Conservation (phyloP, 2,888 invertebrate genomes). For the Copidosoma aretas region DNA sequence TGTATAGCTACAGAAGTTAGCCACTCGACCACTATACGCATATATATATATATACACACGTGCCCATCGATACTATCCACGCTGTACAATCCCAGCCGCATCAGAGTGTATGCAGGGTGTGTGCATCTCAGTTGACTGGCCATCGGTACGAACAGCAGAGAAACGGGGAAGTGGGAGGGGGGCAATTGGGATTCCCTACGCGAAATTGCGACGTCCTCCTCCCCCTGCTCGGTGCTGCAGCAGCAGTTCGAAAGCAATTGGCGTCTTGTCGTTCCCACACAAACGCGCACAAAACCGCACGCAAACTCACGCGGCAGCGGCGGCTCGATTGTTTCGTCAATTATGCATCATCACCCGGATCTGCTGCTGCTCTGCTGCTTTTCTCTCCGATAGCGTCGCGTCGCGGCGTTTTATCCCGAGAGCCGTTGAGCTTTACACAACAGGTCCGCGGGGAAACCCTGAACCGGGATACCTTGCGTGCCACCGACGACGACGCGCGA, state of each 20-base stretch:
- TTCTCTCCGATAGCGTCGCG: neutral
- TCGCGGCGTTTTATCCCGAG: neutral
- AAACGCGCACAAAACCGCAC: too few relatives aligned
- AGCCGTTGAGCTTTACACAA: neutral
- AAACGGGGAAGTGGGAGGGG: too few relatives aligned
- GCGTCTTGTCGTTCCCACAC: too few relatives aligned
- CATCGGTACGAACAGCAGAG: too few relatives aligned
- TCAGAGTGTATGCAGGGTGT: conserved; percentile 5
- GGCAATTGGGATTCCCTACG: conserved; percentile 25
- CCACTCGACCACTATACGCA: too few relatives aligned
- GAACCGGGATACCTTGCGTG: too few relatives aligned
- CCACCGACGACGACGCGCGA: too few relatives aligned
- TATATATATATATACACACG: neutral
- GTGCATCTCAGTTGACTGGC: too few relatives aligned
- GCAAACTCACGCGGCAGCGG: neutral
- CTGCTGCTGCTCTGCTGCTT: too few relatives aligned
- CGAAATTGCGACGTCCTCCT: conserved; percentile 10
- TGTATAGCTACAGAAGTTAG: too few relatives aligned
- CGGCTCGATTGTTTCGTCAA: conserved; percentile 23
- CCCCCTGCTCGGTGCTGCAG: neutral
- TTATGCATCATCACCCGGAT: conserved; percentile 2
- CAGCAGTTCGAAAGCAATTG: too few relatives aligned
- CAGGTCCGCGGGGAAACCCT: neutral
- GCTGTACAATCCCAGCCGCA: neutral
- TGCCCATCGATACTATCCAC: neutral